Conservation (phyloP, 2,113 vertebrate species). For the Stigmatopora argus region DNA sequence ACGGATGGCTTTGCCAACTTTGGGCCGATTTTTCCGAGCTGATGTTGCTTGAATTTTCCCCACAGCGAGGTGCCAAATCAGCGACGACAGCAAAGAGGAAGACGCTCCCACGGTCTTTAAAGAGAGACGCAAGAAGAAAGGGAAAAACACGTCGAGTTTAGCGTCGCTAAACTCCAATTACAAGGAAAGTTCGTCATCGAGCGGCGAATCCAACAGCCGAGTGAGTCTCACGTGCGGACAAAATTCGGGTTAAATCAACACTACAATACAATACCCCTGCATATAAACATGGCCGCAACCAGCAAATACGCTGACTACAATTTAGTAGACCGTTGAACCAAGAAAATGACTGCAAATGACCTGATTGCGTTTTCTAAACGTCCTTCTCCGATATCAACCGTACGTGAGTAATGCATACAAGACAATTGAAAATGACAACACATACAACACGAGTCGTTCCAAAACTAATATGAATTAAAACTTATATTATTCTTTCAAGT, state of each 20-base stretch:
- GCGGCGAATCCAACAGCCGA: conserved; percentile 52
- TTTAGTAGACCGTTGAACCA: too few species aligned
- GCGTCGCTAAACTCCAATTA: conserved; percentile 70
- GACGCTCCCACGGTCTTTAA: conserved; percentile 43
- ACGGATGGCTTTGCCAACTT: conserved; percentile 3
- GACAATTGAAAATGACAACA: too few species aligned
- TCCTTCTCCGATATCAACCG: conserved; percentile 33
- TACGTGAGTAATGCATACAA: too few species aligned
- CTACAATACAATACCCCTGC: too few species aligned
- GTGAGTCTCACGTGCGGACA: conserved; percentile 52
- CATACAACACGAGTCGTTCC: too few species aligned
- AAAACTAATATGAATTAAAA: too few species aligned
- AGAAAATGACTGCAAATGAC: too few species aligned
- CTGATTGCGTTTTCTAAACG: neutral
- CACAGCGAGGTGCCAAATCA: conserved; percentile 66
- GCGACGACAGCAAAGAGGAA: conserved; percentile 62
- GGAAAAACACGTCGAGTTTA: conserved; percentile 43
- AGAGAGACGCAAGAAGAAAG: conserved; percentile 45
- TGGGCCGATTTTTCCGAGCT: neutral
- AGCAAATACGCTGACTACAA: too few species aligned
- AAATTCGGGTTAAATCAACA: too few species aligned
- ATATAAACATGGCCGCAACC: too few species aligned
- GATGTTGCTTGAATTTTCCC: neutral
- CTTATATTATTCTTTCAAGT: too few species aligned
- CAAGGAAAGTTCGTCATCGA: conserved; percentile 56